These are phyloP conservation scores for Phalacrocorax carbo DNA, from an alignment of 2,113 vertebrate species.

Conservation along the genomic window DNA sequence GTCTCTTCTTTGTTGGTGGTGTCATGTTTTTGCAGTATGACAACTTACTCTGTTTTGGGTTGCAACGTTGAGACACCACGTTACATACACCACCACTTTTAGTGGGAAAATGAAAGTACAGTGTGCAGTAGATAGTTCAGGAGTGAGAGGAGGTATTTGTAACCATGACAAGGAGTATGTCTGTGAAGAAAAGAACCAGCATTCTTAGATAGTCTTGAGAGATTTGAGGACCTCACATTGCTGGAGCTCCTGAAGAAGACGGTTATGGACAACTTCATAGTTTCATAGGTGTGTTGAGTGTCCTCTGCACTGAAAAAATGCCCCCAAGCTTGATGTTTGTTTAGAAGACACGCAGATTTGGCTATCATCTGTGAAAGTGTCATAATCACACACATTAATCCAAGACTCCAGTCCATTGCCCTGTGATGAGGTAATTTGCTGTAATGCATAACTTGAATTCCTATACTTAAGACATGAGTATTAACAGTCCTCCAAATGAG, in stretches of 20 bases:
- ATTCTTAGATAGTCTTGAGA: not conserved
- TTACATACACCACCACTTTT: not conserved
- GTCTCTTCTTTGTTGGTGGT: not conserved
- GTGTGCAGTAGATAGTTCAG: not conserved
- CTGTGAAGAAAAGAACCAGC: not conserved
- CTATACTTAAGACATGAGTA: not conserved
- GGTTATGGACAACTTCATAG: not conserved
- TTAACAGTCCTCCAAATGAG: not conserved
- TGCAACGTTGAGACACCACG: fast-evolving
- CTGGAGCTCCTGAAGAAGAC: not conserved
- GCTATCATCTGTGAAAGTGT: not conserved
- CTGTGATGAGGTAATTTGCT: not conserved
- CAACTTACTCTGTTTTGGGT: fast-evolving
- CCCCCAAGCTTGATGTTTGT: not conserved
- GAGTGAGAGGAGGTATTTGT: not conserved
- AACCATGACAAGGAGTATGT: not conserved
- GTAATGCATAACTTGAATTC: not conserved
- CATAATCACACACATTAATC: not conserved
- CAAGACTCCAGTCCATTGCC: not conserved
- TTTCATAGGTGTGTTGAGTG: not conserved
- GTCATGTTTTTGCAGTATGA: not conserved
- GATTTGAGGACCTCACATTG: not conserved
- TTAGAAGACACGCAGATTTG: not conserved
- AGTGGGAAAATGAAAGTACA: not conserved
- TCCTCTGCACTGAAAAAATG: not conserved